Base-by-base conservation (phyloP, 2,797 vertebrate genomes). In the Fratercula arctica region DNA sequence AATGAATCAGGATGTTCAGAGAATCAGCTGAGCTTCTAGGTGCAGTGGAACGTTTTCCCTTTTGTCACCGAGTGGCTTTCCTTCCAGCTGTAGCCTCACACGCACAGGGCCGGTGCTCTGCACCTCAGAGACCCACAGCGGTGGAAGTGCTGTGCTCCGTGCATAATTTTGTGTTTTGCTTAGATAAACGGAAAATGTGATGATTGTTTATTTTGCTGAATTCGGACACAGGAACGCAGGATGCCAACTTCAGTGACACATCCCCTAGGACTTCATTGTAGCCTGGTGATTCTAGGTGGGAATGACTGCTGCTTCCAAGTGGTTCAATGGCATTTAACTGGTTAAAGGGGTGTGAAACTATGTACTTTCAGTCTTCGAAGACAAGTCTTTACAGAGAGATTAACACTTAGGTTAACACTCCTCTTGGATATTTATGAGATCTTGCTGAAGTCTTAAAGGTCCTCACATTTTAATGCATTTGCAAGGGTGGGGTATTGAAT, bases 131-230 rank as follows among this genome's bases (percentile, higher is more conserved):
- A 48, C 46, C 70, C 2, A 0, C 64, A 70, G 80, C 0, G 0
- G 12, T 67, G 76, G 18, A 43, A 83, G 15, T 16, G 64, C 92
- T 79, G 24, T 68, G 73, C 83, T 87, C 56, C n/a, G 19, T 81
- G 48, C 35, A 43, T 14, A 21, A n/a, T 57, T 67, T 5, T 60
- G 37, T 33, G 24, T 2, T 74, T 73, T 74, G 67, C 69, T 88
- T 51, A 19, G 60, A 23, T 11, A 80, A 70, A 91, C 81, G 76
- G 75, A 87, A 95, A 90, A 93, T 50, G 23, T n/a, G 82, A 46
- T 80, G 64, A 43, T 29, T 33, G 20, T 16, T 68, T 80, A 12
- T 53, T 90, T n/a, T 87, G 33, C 74, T 95, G 94, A 70, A 28
- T 93, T 80, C 70, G 31, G 66, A 69, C 23, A 12, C 1, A 64